Evolutionary conservation across 2,888 invertebrate species (phyloP).

Genomic region (Ernsta delagoae): DNA sequence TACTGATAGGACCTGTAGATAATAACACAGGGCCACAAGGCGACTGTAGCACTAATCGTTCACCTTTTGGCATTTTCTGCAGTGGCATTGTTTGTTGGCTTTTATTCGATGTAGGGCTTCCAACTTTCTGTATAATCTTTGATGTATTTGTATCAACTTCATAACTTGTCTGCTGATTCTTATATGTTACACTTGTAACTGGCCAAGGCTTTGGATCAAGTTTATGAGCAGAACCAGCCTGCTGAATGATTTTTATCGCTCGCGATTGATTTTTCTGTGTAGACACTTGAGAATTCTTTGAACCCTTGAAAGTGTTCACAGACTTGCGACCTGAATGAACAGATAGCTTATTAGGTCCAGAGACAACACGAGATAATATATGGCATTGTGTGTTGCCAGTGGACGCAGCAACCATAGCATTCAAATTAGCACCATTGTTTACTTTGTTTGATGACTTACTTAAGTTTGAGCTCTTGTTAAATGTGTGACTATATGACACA

Average conservation of each 20-base stretch:
- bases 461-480: constrained; percentile 73
- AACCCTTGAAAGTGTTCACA: constrained; percentile 68
- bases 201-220: constrained; percentile 75
- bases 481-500: constrained; percentile 73
- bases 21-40: constrained; percentile 77
- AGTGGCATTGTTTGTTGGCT: constrained; percentile 59
- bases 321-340: constrained; percentile 77
- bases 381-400: constrained; percentile 77
- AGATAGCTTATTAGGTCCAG: constrained; percentile 79
- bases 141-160: constrained; percentile 70
- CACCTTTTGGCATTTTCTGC: constrained; percentile 71
- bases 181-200: constrained; percentile 70
- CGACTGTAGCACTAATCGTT: constrained; percentile 74
- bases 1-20: constrained; percentile 71
- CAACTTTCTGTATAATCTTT: constrained; percentile 78
- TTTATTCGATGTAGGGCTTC: constrained; percentile 70
- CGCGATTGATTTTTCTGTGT: constrained; percentile 76
- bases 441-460: constrained; percentile 74
- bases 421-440: constrained; percentile 80
- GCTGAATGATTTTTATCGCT: constrained; percentile 84
- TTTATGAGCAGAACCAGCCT: constrained; percentile 70
- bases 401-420: constrained; percentile 72
- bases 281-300: constrained; percentile 67
- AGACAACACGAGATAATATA: constrained; percentile 77
- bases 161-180: constrained; percentile 63